Conservation (phyloP, 2,797 vertebrate genomes). For the Helicolenus hilgendorfi region DNA sequence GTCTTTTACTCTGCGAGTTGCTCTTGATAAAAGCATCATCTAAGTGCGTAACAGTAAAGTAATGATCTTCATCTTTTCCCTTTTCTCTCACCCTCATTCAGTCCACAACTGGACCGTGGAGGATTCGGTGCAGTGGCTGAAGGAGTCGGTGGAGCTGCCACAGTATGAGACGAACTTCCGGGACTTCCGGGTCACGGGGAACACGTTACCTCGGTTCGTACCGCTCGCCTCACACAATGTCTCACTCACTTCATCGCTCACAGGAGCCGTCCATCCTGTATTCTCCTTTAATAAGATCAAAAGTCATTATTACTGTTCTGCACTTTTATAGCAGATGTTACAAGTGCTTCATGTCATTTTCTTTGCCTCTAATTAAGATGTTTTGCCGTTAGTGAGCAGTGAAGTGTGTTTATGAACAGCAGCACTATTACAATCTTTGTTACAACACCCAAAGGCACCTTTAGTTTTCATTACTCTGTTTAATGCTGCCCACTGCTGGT, state of each 20-base stretch:
- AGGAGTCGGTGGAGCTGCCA: conserved; percentile 97
- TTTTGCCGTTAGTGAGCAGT: background rate
- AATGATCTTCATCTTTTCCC: background rate
- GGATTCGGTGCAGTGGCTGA: conserved; percentile 95
- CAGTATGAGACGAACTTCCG: conserved; percentile 98
- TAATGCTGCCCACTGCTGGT: conserved; percentile 82
- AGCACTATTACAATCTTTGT: background rate
- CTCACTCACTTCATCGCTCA: fast-evolving
- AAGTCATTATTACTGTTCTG: background rate
- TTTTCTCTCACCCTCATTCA: conserved; percentile 60
- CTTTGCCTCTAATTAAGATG: background rate
- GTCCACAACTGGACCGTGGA: conserved; percentile 99
- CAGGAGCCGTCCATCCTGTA: background rate
- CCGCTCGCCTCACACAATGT: background rate
- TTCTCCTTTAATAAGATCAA: background rate
- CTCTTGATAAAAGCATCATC: background rate
- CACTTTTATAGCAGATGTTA: background rate
- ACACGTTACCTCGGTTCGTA: conserved; percentile 95
- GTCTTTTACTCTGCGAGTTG: background rate
- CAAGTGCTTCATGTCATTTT: background rate
- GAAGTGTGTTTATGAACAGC: conserved; percentile 4
- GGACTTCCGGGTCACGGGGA: conserved; percentile 95
- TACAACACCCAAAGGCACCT: background rate
- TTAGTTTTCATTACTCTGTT: conserved; percentile 43
- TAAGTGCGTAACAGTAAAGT: background rate